A percentile compares a stretch with the other conserved stretches of the same genome.
Conservation (phyloP, 2,113 vertebrate genomes). For the Pao palembangensis region DNA sequence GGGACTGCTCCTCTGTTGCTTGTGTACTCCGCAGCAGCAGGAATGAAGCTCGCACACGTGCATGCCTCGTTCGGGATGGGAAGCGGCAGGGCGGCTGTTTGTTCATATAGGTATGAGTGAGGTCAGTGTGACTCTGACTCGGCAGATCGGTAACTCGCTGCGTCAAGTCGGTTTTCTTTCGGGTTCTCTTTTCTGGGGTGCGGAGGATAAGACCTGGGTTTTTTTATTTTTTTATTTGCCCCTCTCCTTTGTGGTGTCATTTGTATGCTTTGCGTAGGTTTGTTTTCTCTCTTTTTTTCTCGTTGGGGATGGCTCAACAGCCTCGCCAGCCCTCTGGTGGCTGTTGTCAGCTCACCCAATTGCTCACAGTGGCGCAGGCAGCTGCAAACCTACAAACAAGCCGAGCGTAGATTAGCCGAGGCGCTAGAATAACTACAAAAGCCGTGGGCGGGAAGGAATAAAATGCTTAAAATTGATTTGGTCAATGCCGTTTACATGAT, state of each 20-base stretch:
- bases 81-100: too few relatives aligned
- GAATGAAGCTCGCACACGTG: too few relatives aligned
- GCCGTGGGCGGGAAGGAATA: constrained; percentile 43
- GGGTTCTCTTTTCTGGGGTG: too few relatives aligned
- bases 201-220: background rate
- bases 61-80: too few relatives aligned
- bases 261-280: constrained; percentile 28
- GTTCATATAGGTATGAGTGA: too few relatives aligned
- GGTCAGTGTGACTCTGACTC: too few relatives aligned
- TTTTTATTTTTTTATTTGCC: constrained; percentile 1
- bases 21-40: too few relatives aligned
- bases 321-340: constrained; percentile 21
- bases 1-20: too few relatives aligned
- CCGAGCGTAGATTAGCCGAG: constrained; percentile 25
- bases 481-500: constrained; percentile 50
- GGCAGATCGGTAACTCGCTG: too few relatives aligned
- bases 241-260: constrained; percentile 13
- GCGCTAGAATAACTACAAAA: constrained; percentile 49
- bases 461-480: constrained; percentile 62
- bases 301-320: constrained; percentile 17
- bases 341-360: constrained; percentile 16
- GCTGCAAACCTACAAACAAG: constrained; percentile 27
- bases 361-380: constrained; percentile 32
- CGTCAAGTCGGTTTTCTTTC: too few relatives aligned
- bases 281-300: constrained; percentile 1